A percentile compares a stretch with the other conserved stretches of the same genome.
These are phyloP conservation scores for Meiosimyza platycephala DNA, from an alignment of 2,888 invertebrate species.

Conservation along the genomic window DNA sequence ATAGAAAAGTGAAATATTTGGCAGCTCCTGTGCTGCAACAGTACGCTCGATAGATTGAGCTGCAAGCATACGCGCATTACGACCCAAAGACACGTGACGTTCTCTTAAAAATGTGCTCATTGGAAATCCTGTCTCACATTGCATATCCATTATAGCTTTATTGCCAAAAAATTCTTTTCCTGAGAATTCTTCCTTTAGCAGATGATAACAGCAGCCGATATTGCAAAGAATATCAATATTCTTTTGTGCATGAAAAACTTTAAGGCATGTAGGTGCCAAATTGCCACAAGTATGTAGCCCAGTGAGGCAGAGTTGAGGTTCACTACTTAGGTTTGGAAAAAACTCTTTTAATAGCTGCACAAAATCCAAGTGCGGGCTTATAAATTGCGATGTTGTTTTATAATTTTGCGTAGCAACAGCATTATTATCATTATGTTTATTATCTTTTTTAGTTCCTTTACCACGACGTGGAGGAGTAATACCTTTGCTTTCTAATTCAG, in stretches of 20 bases:
- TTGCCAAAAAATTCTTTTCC: conserved; percentile 60
- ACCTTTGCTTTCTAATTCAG: conserved; percentile 67
- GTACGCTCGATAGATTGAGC: conserved; percentile 85
- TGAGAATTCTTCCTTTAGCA: conserved; percentile 73
- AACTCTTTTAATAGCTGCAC: conserved; percentile 67
- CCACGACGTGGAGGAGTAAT: conserved; percentile 56
- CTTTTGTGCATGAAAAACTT: conserved; percentile 73
- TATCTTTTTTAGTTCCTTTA: conserved; percentile 47
- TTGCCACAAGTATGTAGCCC: conserved; percentile 93
- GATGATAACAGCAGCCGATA: conserved; percentile 92
- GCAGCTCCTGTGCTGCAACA: conserved; percentile 69
- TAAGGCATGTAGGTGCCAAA: conserved; percentile 78
- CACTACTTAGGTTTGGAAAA: conserved; percentile 67
- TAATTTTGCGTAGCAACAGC: conserved; percentile 60
- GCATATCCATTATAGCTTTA: conserved; percentile 53
- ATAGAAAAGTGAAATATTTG: conserved; percentile 76
- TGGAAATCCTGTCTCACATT: conserved; percentile 73
- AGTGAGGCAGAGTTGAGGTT: conserved; percentile 69
- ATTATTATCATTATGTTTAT: not conserved
- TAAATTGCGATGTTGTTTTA: conserved; percentile 73
- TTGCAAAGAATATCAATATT: conserved; percentile 76
- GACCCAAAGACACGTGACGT: conserved; percentile 71
- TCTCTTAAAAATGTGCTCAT: conserved; percentile 73
- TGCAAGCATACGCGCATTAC: conserved; percentile 87
- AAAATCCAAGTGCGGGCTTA: conserved; percentile 73